Conservation (phyloP, 2,797 vertebrate genomes). For the Gadopsis bispinosus region DNA sequence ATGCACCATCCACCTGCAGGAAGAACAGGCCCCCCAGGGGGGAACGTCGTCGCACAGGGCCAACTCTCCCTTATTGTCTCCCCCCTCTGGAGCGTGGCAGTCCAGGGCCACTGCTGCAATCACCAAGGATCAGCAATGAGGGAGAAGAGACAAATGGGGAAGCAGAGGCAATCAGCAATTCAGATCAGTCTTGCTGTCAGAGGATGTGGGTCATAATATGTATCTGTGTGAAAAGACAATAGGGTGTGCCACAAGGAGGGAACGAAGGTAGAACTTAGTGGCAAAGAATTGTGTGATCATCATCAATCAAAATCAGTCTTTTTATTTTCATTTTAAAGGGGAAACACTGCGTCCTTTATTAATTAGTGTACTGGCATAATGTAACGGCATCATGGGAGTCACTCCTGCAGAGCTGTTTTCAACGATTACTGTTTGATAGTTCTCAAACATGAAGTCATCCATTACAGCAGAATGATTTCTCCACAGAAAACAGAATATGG, state of each 20-base stretch:
- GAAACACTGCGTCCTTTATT: slow-evolving; percentile 2
- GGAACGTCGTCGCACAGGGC: not conserved
- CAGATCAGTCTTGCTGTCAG: slow-evolving; percentile 47
- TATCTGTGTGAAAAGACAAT: slow-evolving; percentile 25
- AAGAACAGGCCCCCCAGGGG: slow-evolving; percentile 56
- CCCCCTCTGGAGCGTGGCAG: slow-evolving; percentile 10
- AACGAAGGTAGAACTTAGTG: not conserved
- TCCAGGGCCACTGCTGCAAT: slow-evolving; percentile 37
- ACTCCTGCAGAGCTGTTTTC: not conserved
- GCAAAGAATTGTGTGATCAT: slow-evolving; percentile 7
- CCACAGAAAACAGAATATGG: slow-evolving; percentile 1
- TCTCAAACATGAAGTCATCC: slow-evolving; percentile 11
- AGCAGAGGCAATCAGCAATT: slow-evolving; percentile 58
- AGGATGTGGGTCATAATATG: slow-evolving; percentile 53
- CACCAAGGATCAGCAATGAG: slow-evolving; percentile 45
- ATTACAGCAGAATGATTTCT: slow-evolving; percentile 9
- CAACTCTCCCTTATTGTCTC: slow-evolving; percentile 22
- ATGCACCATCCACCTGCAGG: slow-evolving; percentile 69
- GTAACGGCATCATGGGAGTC: not conserved
- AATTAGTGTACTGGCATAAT: not conserved
- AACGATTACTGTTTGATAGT: not conserved
- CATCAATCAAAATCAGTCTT: not conserved
- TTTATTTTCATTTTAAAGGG: not conserved
- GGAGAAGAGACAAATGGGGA: slow-evolving; percentile 55
- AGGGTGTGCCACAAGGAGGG: slow-evolving; percentile 2